Base-by-base conservation (phyloP, 2,113 vertebrate genomes). In the Pycnonotus jocosus region DNA sequence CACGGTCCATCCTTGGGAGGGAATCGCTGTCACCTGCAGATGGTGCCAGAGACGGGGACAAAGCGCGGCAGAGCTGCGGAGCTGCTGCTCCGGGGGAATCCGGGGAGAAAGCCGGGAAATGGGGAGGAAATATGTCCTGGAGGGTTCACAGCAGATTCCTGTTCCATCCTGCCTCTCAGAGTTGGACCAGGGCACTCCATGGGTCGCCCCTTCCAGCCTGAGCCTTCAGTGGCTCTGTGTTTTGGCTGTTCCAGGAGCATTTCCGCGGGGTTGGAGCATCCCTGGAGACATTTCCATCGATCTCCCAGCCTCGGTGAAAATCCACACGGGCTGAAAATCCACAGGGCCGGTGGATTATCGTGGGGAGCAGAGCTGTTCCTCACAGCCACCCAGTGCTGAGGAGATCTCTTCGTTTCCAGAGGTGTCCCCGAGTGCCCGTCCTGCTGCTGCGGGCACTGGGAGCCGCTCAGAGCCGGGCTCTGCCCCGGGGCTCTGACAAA, bases 31-130 rank as follows among this genome's bases (percentile, higher is more conserved):
- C 9, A 42, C 88, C 98, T 69, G 96, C 96, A 98, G 98, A 62
- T 96, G 97, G 97, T 96, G 96, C 97, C 97, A 96, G 91, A 93
- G 92, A 21, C 89, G 73, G 38, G 40, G 85, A 57, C 81, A 96
- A 95, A 45, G 88, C 30, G 2, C 30, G 0, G 72, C 15, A 2
- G 50, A 1, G 57, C 54, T 1, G 42, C 48, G 1, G 81, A 28
- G 81, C 70, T 2, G 60, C 69, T 4, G 77, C 69, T 33, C 4
- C 0, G 31, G 31, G 37, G 31, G 5, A 16, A 23, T 24, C 35
- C 44, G 58, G 21, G 79, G 28, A 8, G 3, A 7, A 6, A 7
- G 4, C 30, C 3, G 19, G 60, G n/a, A 15, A 31, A 54, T 0
- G 1, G 47, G 37, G 23, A 4, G 33, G 9, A 19, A 58, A 53